A percentile compares a stretch with the other conserved stretches of the same genome.
Conservation (phyloP, 2,113 vertebrate genomes). For the Turdus rufiventris region DNA sequence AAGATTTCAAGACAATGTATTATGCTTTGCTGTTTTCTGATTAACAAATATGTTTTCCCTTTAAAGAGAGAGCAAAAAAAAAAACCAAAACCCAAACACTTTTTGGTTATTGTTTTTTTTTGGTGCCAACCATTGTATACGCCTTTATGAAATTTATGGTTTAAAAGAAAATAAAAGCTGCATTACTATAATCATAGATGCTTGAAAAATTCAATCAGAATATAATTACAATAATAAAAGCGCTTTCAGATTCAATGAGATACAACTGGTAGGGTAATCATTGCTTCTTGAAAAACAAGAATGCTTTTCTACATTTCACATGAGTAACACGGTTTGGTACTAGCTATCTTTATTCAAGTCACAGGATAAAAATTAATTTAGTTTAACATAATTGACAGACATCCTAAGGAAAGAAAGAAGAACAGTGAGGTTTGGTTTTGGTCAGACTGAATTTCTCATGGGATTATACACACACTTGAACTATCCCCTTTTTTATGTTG, state of each 20-base stretch:
- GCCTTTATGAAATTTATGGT: background rate
- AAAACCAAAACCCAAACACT: too few relatives aligned
- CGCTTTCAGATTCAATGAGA: background rate
- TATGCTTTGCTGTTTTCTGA: background rate
- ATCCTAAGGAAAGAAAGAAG: background rate
- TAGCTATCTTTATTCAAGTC: background rate
- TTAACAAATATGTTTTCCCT: background rate
- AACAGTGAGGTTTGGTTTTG: background rate
- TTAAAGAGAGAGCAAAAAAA: background rate
- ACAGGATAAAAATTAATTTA: background rate
- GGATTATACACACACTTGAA: background rate
- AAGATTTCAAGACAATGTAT: background rate
- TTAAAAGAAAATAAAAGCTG: slow-evolving; percentile 18
- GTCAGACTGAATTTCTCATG: background rate
- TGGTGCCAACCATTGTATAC: background rate
- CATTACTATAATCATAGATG: background rate
- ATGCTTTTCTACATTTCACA: background rate
- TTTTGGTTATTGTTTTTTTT: background rate
- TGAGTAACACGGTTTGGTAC: background rate
- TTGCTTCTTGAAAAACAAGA: background rate
- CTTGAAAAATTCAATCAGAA: slow-evolving; percentile 16
- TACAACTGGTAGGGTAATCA: background rate
- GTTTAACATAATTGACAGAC: background rate
- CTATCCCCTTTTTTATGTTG: background rate
- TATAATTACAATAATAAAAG: slow-evolving; percentile 34